Evolutionary conservation across 2,113 vertebrate species (phyloP), one percentile per base, ranked within the genome.

Genomic region (Stigmatopora argus): DNA sequence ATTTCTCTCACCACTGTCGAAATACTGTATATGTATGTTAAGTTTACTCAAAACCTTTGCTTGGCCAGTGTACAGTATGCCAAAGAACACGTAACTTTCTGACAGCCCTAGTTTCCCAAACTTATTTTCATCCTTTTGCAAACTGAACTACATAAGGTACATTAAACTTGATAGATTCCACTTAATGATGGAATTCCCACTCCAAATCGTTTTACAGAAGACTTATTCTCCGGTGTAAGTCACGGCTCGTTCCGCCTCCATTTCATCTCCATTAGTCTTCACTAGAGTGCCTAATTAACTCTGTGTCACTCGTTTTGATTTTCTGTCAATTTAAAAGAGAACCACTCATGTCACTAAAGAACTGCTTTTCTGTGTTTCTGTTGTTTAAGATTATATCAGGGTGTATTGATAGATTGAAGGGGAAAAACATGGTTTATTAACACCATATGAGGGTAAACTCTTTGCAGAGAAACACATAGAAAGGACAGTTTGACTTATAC

Each of bases 201-300:
- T 64, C 18, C 11, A 23, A 61, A 61, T 19, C 64, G 59, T 75
- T 67, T 69, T 78, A 66, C 51, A 14, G 41, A 35, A 76, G 65
- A 52, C 70, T 76, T 74, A 74, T 73, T 78, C 68, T 73, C 61
- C 58, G 65, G 61, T 79, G 62, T 66, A 80, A 72, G 61, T 77
- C 64, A 66, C 70, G 61, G 71, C 71, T 66, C 64, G 76, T 73
- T 78, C 77, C 58, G 82, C 67, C 70, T 72, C 66, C 41, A 45
- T 61, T 13, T 85, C 78, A 84, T 83, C 71, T 81, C 70, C 11
- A 88, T 87, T 85, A 84, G 81, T 79, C 75, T 75, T 78, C 71
- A 86, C 83, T 85, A 70, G 69, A 81, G 80, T 49, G 85, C 75
- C 76, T 87, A 86, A 91, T 88, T 88, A 85, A 75, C 65, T 83